Base-by-base conservation (phyloP, 2,113 vertebrate species). In the Chaetodon auriga region DNA sequence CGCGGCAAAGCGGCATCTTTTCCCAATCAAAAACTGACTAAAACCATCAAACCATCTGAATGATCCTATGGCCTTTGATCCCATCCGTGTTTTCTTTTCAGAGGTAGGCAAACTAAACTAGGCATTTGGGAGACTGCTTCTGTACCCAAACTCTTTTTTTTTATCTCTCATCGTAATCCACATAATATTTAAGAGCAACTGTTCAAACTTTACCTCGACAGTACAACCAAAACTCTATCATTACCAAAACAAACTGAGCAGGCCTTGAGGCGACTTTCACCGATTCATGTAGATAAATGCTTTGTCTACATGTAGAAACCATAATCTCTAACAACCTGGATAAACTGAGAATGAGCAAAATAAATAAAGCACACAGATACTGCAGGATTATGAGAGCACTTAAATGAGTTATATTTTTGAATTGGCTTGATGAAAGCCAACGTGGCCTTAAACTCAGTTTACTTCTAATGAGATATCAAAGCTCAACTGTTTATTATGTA, bases 371-470 rank as follows among this genome's bases (percentile, higher is more conserved):
- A 75, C 66, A 76, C 68, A 80, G 53, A 79, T 57, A 82, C 19
- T 82, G 77, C 38, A 25, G 80, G 83, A 87, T 86, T 89, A 87
- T 68, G 64, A 84, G 43, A 75, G 75, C 49, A 35, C 70, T 83
- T 86, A 86, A 91, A 85, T 83, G 38, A 91, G 91, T 92, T 86
- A 75, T 77, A 81, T 83, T 88, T 90, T 87, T 60, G 85, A 92
- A 89, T 87, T 85, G 74, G 73, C 60, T 73, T 73, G 68, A 84
- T 74, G 61, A 91, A 74, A 91, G 79, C 82, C 71, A 76, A 65
- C 68, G 87, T 75, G 69, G 86, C 84, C 79, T 88, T 84, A 88
- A 89, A 92, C 80, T 81, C 64, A 65, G 87, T 92, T 91, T 86
- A 54, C 78, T 36, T 85, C 80, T 93, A 89, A 91, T 92, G 87